Base-by-base conservation (phyloP, 1,140 invertebrate species). In the Doryteuthis pealeii region DNA sequence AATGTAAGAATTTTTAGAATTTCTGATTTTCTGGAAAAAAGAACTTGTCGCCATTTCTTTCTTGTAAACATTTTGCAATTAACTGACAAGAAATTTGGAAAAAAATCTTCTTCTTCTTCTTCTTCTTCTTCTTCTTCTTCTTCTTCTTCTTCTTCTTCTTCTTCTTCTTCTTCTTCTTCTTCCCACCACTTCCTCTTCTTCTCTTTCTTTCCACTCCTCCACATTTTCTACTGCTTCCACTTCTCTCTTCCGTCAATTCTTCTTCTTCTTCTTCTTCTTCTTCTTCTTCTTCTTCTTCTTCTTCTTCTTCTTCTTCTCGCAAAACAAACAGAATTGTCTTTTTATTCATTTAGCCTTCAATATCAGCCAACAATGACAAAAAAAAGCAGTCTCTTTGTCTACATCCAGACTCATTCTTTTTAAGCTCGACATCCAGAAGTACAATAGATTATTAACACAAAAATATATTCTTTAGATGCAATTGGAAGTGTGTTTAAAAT, bases 161-260 rank as follows among this genome's bases (percentile, higher is more conserved):
- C 35, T 75, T 40, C 72, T 31, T 75, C 31, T 72, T 35, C 33
- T 54, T 75, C n/a, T n/a, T n/a, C n/a, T n/a, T n/a, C n/a, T n/a
- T n/a, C n/a, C n/a, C n/a, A n/a, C n/a, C n/a, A n/a, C 70, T 75
- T 26, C 43, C 66, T 74, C 35, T 43, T 65, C 70, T 33, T 70
- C 66, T 74, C 35, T 74, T 62, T 74, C n/a, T 65, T 30, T 76
- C 32, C 30, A 26, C 32, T n/a, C 32, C n/a, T 67, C n/a, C 32
- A 62, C 18, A n/a, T 68, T 62, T 68, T 1, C 10, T 68, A 28
- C n/a, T 67, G n/a, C 26, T 43, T 26, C 15, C 26, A n/a, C 14
- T 74, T 28, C n/a, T 28, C 31, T 26, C 49, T 10, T 74, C 10
- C 70, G 30, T n/a, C n/a, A n/a, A n/a, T n/a, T n/a, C n/a, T n/a